Base-by-base conservation (phyloP, 2,888 invertebrate genomes). In the Cheilosia variabilis region DNA sequence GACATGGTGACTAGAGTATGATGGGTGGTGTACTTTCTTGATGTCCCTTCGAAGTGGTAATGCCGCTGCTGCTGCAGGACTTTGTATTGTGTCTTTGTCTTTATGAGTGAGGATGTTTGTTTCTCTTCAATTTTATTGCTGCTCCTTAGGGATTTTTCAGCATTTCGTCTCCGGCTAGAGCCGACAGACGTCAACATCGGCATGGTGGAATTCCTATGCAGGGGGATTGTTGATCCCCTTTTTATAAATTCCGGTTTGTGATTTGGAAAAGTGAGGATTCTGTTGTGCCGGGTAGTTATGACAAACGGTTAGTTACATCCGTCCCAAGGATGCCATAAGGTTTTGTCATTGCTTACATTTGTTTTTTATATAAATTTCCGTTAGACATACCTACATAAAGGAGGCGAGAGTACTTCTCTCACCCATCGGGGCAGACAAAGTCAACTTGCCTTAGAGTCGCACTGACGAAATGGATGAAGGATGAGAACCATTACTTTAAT, bases 81-180 rank as follows among this genome's bases (percentile, higher is more conserved):
- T 27, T 27, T 69, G 22, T 41, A 19, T 24, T 19, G 13, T 37
- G 13, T 37, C 37, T 13, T 1, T 13, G 13, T 37, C 37, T 37
- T 13, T 13, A 22, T 53, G 63, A 73, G 50, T 31, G 55, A 47
- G 69, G 62, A 71, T 78, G 62, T 69, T 77, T 69, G 47, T 55
- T 63, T n/a, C 31, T 66, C 52, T 75, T 78, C 37, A 79, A 52
- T 79, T 82, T 79, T 84, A 84, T 84, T 69, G 75, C 69, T 53
- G 63, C 4, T 69, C 45, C 53, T 77, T 60, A 13, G 58, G 78
- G 34, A 69, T 63, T 60, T 71, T 47, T 75, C 58, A 69, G 50
- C 47, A 58, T 65, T 76, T 65, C 71, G 43, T 65, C 77, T 81
- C 22, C 60, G 47, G 22, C 17, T 22, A 9, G 24, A 45, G 19